Evolutionary conservation across 2,797 vertebrate genomes (phyloP).

Genomic region (Onychomys torridus): DNA sequence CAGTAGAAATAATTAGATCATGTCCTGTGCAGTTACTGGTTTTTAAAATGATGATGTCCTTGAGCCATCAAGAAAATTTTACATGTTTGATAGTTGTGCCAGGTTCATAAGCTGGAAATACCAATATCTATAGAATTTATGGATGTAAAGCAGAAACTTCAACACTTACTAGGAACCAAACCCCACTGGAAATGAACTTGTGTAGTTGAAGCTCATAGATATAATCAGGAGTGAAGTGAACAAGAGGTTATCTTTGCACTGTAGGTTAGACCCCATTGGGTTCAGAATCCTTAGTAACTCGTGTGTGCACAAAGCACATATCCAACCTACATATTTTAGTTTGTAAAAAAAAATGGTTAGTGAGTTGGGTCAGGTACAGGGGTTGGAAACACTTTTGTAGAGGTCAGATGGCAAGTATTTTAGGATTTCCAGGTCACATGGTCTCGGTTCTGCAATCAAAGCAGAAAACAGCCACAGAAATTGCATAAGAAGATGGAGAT

Average conservation of each 20-base stretch:
- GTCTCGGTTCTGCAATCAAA: neutral
- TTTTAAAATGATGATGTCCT: slow-evolving; percentile 24
- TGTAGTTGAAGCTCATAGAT: neutral
- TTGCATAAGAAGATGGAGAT: neutral
- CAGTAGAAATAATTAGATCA: neutral
- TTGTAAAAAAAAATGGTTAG: neutral
- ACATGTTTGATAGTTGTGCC: neutral
- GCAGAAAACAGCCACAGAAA: neutral
- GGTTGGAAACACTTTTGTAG: neutral
- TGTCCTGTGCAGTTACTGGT: neutral
- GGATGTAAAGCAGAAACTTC: slow-evolving; percentile 17
- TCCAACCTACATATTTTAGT: neutral
- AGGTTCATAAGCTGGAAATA: neutral
- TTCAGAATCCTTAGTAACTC: slow-evolving; percentile 34
- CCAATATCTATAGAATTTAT: neutral
- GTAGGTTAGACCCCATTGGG: neutral
- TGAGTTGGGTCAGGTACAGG: neutral
- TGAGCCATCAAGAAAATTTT: slow-evolving; percentile 26
- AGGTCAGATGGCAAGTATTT: slow-evolving; percentile 18
- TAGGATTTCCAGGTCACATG: neutral
- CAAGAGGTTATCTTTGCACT: neutral
- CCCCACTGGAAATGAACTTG: neutral
- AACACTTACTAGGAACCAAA: neutral
- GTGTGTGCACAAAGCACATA: neutral
- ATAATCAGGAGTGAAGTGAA: neutral